Base-by-base conservation (phyloP, 2,797 vertebrate genomes). In the Nothura maculosa region DNA sequence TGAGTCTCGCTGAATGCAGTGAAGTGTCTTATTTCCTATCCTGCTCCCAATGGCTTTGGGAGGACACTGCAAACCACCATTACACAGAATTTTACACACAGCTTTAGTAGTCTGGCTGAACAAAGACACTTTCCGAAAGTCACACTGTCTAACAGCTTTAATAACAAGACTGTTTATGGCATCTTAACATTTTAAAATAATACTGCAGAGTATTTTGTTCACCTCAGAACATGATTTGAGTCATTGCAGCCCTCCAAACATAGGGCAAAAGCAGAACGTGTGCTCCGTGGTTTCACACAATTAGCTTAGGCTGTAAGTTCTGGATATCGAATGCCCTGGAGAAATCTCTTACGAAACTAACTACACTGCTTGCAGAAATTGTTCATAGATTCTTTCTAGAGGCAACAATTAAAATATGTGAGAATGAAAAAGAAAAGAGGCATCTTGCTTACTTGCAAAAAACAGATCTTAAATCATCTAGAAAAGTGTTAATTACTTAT, bases 401-500 rank as follows among this genome's bases (percentile, higher is more conserved):
- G n/a, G 30, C 81, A 93, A 8, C 12, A 69, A 70, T 28, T 66
- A 54, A 89, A 85, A 83, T 77, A 69, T 30, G 48, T 61, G 8
- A 2, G 4, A 76, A 61, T 55, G 17, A 20, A 43, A 43, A 43
- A 6, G 78, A 79, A 60, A 58, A 18, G 18, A 27, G 6, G 3
- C 19, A 57, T 2, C 72, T 32, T 52, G 63, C 32, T 89, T 77
- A 32, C 6, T 22, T 83, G 45, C 62, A 63, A 85, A 92, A 87
- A 63, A 20, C 60, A n/a, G n/a, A 79, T 60, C 36, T 66, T 79
- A 73, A 87, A 58, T 87, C 15, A 52, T 70, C 50, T 92, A 67
- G 28, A 87, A 73, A 92, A 91, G 67, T 63, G 54, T 73, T 91
- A 84, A 87, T 91, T 95, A 80, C 94, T 93, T 89, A 78, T 77